phyloP scores from a whole-genome alignment of 2,113 vertebrate species.

The Clarias macrocephalus region DNA sequence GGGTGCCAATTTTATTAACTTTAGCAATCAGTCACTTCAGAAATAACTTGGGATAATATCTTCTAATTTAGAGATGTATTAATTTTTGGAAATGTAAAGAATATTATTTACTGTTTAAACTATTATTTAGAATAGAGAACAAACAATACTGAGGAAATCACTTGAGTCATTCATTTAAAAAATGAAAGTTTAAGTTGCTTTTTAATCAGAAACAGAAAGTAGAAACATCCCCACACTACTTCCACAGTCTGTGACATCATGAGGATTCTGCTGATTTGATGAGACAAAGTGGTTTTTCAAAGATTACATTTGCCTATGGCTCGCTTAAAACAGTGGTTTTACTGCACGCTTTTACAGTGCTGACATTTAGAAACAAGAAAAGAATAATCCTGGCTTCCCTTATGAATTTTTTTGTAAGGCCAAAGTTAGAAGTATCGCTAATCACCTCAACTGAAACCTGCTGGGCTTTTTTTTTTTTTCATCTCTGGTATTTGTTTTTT shows the following conservation, averaged over 20 bases:
- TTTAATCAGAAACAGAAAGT: not conserved
- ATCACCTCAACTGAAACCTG: constrained; percentile 6
- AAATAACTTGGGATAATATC: not conserved
- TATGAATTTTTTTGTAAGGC: not conserved
- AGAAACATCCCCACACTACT: not conserved
- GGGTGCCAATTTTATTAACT: not conserved
- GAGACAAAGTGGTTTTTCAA: constrained; percentile 26
- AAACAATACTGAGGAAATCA: not conserved
- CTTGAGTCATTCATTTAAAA: not conserved
- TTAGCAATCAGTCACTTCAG: constrained; percentile 10
- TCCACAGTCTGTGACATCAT: not conserved
- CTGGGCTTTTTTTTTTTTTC: not conserved
- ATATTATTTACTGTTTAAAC: not conserved
- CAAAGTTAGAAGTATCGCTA: not conserved
- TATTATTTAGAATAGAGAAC: not conserved
- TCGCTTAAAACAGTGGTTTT: constrained; percentile 38
- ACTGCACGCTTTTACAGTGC: constrained; percentile 17
- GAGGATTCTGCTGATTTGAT: constrained; percentile 19
- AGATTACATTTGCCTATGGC: constrained; percentile 32
- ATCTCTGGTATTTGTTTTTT: not conserved
- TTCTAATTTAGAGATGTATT: not conserved
- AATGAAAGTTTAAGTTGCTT: not conserved
- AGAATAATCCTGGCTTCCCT: constrained; percentile 7
- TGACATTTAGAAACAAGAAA: constrained; percentile 42
- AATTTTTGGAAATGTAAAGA: not conserved